Percentiles rank a stretch among this genome's conserved stretches.
Conservation (phyloP, 2,113 vertebrate species). For the Scalopus aquaticus region DNA sequence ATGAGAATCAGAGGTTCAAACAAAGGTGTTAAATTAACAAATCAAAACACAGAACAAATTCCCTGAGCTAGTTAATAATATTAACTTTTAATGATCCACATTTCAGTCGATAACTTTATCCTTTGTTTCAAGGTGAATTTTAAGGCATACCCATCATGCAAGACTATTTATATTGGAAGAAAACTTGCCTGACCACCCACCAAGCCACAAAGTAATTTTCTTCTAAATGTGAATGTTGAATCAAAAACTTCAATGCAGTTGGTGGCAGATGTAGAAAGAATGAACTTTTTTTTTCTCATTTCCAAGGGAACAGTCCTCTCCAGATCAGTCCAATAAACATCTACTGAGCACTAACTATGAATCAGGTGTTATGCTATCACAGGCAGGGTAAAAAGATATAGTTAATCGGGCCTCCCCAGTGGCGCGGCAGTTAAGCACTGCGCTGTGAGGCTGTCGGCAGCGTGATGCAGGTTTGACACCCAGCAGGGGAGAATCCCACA, state of each 20-base stretch:
- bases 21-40: slow-evolving; percentile 32
- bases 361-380: not conserved
- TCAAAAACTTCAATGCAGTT: not conserved
- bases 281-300: not conserved
- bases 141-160: not conserved
- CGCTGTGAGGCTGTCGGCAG: too few species aligned
- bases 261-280: not conserved
- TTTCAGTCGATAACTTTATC: slow-evolving; percentile 54
- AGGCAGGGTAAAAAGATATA: not conserved
- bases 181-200: not conserved
- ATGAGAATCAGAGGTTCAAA: slow-evolving; percentile 49
- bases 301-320: not conserved
- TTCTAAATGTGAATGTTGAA: not conserved
- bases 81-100: slow-evolving; percentile 44
- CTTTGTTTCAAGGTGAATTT: slow-evolving; percentile 54
- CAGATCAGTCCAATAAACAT: not conserved
- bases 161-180: slow-evolving; percentile 26
- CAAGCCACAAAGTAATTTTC: not conserved
- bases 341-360: not conserved
- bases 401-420: too few species aligned
- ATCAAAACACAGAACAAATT: slow-evolving; percentile 39
- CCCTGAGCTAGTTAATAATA: slow-evolving; percentile 49
- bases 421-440: too few species aligned
- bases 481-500: too few species aligned
- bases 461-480: too few species aligned